These are phyloP conservation scores for Temnothorax longispinosus DNA, from an alignment of 1,140 invertebrate species.

Conservation along the genomic window DNA sequence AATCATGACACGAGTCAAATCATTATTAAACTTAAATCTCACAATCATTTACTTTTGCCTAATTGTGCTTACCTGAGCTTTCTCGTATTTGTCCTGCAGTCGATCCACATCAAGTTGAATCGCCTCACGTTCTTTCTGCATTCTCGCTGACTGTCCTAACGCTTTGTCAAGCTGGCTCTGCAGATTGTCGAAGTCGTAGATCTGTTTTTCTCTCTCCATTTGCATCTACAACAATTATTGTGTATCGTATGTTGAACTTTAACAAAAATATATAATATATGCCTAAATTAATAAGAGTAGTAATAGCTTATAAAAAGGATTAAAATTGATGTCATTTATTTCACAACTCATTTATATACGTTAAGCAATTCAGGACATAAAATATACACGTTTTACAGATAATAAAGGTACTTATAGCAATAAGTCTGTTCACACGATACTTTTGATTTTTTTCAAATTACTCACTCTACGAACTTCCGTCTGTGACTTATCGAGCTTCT, in stretches of 20 bases:
- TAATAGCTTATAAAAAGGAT: background rate
- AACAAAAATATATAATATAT: background rate
- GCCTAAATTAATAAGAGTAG: background rate
- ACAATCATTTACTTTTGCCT: background rate
- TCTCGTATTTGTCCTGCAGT: slow-evolving; percentile 95
- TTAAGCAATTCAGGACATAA: background rate
- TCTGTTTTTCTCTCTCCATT: slow-evolving; percentile 95
- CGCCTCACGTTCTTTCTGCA: slow-evolving; percentile 95
- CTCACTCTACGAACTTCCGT: slow-evolving; percentile 93
- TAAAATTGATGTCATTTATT: background rate
- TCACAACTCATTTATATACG: background rate
- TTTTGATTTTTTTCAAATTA: slow-evolving; percentile 46
- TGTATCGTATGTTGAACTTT: background rate
- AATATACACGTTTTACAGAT: background rate
- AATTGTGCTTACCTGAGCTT: slow-evolving; percentile 90
- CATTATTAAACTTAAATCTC: slow-evolving; percentile 85
- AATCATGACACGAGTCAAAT: background rate
- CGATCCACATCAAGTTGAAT: slow-evolving; percentile 94
- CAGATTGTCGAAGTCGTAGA: slow-evolving; percentile 95
- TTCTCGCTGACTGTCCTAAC: slow-evolving; percentile 92
- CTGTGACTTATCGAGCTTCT: slow-evolving; percentile 92
- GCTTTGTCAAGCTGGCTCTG: slow-evolving; percentile 96
- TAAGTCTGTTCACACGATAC: background rate
- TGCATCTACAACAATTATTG: slow-evolving; percentile 88
- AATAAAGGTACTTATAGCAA: background rate